Evolutionary conservation across 1,140 invertebrate genomes (phyloP), one percentile per base, ranked within the genome.

Genomic region (Ptiloglossa arizonensis): DNA sequence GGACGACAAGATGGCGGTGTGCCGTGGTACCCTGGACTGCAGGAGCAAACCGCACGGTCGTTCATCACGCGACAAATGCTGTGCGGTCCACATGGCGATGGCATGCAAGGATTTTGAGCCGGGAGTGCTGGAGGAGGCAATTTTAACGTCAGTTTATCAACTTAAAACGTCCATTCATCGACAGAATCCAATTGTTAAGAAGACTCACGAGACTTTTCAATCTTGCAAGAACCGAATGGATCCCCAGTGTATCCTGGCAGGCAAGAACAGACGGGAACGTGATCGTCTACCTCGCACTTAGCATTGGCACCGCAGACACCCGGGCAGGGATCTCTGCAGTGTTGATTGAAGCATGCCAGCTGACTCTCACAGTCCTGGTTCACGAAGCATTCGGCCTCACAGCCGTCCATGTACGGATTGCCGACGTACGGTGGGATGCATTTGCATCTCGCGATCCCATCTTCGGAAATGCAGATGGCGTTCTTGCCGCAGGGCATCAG

Each of bases 381-480:
- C 57, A 95, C 94, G 1, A 96, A 93, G 90, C 97, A 97, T 90
- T 97, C 96, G 0, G 96, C 96, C 78, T 95, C 95, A 82, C 96
- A 96, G 29, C 95, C 96, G 9, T 95, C 95, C 5, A 94, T 94
- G 83, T 96, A 96, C 0, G 96, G 95, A 93, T 97, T 96, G 32
- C 97, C 97, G 66, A 97, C 95, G 86, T 97, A 97, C 0, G 97
- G 97, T 77, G 96, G 96, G 86, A 97, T 96, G 88, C 97, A 98
- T 19, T 94, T 94, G 88, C 97, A 98, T 76, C 95, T 93, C 3
- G 96, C 95, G 35, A 94, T 92, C 19, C 95, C 95, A 86, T 95
- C 95, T 5, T 94, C 93, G n/a, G 95, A 93, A 1, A 94, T 94
- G 87, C 97, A 97, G 68, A 96, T 93, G 1, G 96, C 95, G 86